Evolutionary conservation across 2,888 invertebrate species (phyloP).

Genomic region (Synergus japonicus): DNA sequence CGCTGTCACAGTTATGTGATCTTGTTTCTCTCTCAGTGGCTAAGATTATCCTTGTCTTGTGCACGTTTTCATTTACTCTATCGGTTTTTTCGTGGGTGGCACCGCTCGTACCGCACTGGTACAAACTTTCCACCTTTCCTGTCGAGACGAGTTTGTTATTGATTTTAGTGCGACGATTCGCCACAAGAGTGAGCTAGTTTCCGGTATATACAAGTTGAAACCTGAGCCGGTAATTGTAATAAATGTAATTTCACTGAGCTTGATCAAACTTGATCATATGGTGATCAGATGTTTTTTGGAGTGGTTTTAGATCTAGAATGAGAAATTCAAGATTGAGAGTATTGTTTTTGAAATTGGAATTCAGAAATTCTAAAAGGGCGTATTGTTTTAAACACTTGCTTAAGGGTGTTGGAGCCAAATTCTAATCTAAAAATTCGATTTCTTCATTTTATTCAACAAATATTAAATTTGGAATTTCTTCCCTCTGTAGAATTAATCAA

Average conservation of each 20-base stretch:
- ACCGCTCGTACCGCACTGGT: too few relatives aligned
- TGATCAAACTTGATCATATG: neutral
- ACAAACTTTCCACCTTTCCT: neutral
- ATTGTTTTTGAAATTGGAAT: too few relatives aligned
- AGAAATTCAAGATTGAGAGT: too few relatives aligned
- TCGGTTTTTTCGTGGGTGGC: neutral
- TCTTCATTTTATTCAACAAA: too few relatives aligned
- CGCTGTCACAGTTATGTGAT: neutral
- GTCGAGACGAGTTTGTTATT: neutral
- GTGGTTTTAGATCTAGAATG: too few relatives aligned
- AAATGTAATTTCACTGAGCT: neutral
- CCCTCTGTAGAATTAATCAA: too few relatives aligned
- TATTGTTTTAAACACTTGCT: too few relatives aligned
- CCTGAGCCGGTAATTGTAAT: neutral
- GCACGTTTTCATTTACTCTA: constrained; percentile 3
- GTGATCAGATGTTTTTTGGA: too few relatives aligned
- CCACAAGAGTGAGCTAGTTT: constrained; percentile 9
- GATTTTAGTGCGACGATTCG: neutral
- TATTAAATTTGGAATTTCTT: too few relatives aligned
- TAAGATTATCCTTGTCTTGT: constrained; percentile 8
- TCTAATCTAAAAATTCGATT: too few relatives aligned
- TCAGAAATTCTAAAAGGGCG: too few relatives aligned
- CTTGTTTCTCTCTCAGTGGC: neutral
- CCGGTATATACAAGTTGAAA: neutral
- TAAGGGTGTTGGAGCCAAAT: too few relatives aligned